phyloP scores from a whole-genome alignment of 2,888 invertebrate genomes.

The Nomada lathburiana region DNA sequence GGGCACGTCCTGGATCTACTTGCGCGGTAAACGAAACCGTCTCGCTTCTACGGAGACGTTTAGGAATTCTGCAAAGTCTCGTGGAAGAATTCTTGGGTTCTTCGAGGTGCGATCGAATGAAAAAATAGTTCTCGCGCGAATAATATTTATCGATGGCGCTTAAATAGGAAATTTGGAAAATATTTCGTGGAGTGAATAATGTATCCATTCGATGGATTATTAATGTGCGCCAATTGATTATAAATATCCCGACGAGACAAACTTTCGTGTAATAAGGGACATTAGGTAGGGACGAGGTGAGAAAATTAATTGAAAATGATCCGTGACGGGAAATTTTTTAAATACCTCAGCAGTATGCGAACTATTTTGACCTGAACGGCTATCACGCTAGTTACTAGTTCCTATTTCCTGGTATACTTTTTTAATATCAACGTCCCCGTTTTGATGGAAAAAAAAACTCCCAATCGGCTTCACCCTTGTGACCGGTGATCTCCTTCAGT shows the following conservation, averaged over 20 bases:
- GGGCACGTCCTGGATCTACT: constrained; percentile 21
- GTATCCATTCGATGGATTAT: background rate
- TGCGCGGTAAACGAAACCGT: background rate
- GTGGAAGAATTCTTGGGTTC: background rate
- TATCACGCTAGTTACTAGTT: no score
- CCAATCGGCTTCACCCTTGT: constrained; percentile 59
- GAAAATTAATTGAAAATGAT: background rate
- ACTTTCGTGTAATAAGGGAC: background rate
- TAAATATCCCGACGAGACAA: constrained; percentile 6
- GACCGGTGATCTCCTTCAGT: constrained; percentile 50
- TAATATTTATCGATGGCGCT: no score
- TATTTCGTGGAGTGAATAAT: background rate
- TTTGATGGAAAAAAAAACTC: constrained; percentile 21
- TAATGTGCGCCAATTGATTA: background rate
- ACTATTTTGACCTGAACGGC: background rate
- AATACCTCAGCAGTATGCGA: background rate
- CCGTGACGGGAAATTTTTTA: background rate
- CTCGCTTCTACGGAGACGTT: background rate
- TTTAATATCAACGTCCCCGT: background rate
- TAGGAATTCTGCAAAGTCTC: background rate
- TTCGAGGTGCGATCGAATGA: no score
- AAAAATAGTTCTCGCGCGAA: no score
- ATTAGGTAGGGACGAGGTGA: background rate
- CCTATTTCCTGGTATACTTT: no score
- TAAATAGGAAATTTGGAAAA: no score